These are phyloP conservation scores for Tonatia bakeri DNA, from an alignment of 2,113 vertebrate genomes.

Conservation along the genomic window DNA sequence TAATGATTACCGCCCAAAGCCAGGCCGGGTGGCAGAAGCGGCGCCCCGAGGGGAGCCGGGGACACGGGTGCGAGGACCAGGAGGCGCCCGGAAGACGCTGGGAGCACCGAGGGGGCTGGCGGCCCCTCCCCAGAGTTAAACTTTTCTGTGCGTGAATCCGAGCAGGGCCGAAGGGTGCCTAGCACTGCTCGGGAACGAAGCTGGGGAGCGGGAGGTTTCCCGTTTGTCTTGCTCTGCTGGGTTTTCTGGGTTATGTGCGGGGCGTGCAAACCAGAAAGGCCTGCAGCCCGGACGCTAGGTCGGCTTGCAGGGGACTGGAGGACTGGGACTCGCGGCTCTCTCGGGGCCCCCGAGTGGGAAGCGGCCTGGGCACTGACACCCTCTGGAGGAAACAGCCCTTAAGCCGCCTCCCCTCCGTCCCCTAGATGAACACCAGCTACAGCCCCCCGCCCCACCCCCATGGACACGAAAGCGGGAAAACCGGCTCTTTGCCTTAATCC, in stretches of 20 bases:
- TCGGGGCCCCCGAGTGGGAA: too few species aligned
- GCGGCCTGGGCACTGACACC: too few species aligned
- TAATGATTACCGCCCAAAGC: too few species aligned
- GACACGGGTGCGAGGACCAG: too few species aligned
- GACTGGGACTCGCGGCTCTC: too few species aligned
- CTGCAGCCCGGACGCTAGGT: not conserved
- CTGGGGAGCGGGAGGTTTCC: not conserved
- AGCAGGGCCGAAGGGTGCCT: not conserved
- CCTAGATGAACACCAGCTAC: not conserved
- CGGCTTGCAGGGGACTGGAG: too few species aligned
- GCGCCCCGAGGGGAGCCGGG: too few species aligned
- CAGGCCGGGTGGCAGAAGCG: too few species aligned
- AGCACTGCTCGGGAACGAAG: not conserved
- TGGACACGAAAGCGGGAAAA: not conserved
- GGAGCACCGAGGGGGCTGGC: too few species aligned
- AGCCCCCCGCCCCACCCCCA: accelerated
- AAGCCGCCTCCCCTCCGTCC: not conserved
- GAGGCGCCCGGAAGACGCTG: too few species aligned
- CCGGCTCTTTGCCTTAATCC: not conserved
- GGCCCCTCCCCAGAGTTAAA: not conserved
- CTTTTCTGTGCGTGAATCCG: not conserved
- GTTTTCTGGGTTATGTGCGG: not conserved
- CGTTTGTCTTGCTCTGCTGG: not conserved
- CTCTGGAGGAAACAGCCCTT: too few species aligned
- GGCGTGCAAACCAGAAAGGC: not conserved